Evolutionary conservation across 1,140 invertebrate species (phyloP), one percentile per base, ranked within the genome.

Genomic region (Drosophila biarmipes): DNA sequence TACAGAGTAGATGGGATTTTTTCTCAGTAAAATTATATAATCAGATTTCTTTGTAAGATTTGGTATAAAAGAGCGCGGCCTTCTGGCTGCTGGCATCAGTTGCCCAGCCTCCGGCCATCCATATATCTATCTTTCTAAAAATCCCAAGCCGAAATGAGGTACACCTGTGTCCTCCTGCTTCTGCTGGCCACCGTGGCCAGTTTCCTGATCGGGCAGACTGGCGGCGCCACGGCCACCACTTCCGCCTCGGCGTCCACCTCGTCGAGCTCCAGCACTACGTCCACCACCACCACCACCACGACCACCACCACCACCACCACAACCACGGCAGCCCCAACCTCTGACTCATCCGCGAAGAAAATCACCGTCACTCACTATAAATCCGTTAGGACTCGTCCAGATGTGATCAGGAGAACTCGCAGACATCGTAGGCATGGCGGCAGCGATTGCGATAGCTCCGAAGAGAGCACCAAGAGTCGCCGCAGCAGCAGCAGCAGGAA

Each of bases 111-210:
- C 24, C 14, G 19, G 55, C 29, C 19, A 57, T 42, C 40, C 15
- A 61, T 8, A 17, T 2, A 31, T 31, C 6, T 10, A 10, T n/a
- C n/a, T n/a, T n/a, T n/a, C n/a, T n/a, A n/a, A n/a, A n/a, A 29
- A 29, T 29, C 27, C 3, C 8, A 31, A 57, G 17, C 40, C 24
- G 52, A 11, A n/a, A 64, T 66, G 62, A 34, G 45, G 15, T 49
- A 49, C 37, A 24, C 31, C 27, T 58, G 42, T 35, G 54, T 58
- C 10, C 35, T 51, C 21, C 34, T 66, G 2, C 11, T 66, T 6
- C 19, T 66, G 7, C 19, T 58, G 24, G 43, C 62, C 43, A 11
- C 27, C n/a, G 45, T 58, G 12, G 35, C 12, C 35, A 31, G 27
- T 31, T 12, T 66, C n/a, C 35, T 57, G 2, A 37, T 64, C 17